Evolutionary conservation across 2,888 invertebrate species (phyloP), one percentile per base, ranked within the genome.

Genomic region (Andrena chrysosceles): DNA sequence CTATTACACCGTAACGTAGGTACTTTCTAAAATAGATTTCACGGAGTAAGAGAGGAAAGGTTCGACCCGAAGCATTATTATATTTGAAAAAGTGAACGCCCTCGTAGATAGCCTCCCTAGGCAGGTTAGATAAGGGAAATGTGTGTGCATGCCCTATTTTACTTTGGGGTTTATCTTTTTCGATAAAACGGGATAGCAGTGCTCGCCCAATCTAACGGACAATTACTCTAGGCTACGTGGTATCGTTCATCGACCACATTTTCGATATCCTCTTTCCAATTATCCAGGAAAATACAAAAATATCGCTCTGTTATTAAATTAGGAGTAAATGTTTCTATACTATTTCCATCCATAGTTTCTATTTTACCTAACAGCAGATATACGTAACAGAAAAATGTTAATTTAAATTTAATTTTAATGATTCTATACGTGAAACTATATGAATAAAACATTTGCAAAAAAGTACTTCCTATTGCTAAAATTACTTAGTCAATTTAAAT

Each of bases 51-150:
- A 49, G 52, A 4, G 33, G 29, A 29, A 64, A 48, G 4, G 16
- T 7, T 29, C n/a, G 52, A 33, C 10, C 26, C 1, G 49, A 2
- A 59, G 42, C n/a, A 7, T 33, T 71, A 31, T 26, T 33, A 48
- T 26, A 23, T 60, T 69, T 52, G 70, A 67, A 76, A 76, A 77
- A 77, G 26, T 73, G n/a, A n/a, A 72, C 33, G 8, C 16, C 23
- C n/a, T 29, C 54, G n/a, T 49, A 62, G 77, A 85, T 71, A 74
- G 64, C 10, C 48, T 35, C 26, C 42, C 20, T 8, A 60, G 23
- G 8, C 52, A 62, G 20, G 59, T 62, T 62, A 76, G 85, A 85
- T 85, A 85, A 85, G 64, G 23, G 33, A 52, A 49, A 68, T 68
- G 66, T 31, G 70, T 79, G 62, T 68, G 72, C 73, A 48, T 70